Conservation (phyloP, 2,888 invertebrate genomes). For the Brenthis daphne region DNA sequence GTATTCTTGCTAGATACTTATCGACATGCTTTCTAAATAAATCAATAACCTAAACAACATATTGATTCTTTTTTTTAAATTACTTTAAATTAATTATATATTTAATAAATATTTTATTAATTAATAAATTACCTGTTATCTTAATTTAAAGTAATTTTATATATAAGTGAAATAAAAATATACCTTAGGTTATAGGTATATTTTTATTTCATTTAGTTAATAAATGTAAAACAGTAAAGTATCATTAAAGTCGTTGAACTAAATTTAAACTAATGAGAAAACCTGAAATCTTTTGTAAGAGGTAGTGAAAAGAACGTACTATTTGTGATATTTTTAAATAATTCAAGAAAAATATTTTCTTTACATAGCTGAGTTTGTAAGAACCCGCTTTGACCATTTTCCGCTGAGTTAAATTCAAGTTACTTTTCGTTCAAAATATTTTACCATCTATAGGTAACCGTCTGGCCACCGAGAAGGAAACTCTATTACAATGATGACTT, state of each 20-base stretch:
- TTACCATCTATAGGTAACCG: slow-evolving; percentile 66
- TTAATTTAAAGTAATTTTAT: no score
- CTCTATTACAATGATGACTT: slow-evolving; percentile 74
- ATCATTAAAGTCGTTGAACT: slow-evolving; percentile 63
- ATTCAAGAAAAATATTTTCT: slow-evolving; percentile 69
- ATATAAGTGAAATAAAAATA: no score
- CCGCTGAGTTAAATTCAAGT: slow-evolving; percentile 79
- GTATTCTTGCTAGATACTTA: no score
- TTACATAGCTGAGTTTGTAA: slow-evolving; percentile 60
- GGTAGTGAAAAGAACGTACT: slow-evolving; percentile 50
- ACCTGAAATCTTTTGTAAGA: slow-evolving; percentile 60
- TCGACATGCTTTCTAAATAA: no score
- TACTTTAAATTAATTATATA: background rate
- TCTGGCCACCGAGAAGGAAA: slow-evolving; percentile 64
- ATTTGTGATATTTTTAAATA: slow-evolving; percentile 56
- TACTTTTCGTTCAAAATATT: slow-evolving; percentile 76
- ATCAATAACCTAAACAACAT: no score
- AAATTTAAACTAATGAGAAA: slow-evolving; percentile 62
- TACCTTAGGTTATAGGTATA: background rate
- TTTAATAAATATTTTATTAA: no score
- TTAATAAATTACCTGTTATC: no score
- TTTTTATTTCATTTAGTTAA: slow-evolving; percentile 2
- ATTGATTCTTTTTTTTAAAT: no score
- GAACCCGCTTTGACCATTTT: slow-evolving; percentile 51
- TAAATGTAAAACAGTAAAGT: slow-evolving; percentile 48